A percentile compares a stretch with the other conserved stretches of the same genome.
phyloP scores from a whole-genome alignment of 2,797 vertebrate genomes.

The Eulemur coronatus region DNA sequence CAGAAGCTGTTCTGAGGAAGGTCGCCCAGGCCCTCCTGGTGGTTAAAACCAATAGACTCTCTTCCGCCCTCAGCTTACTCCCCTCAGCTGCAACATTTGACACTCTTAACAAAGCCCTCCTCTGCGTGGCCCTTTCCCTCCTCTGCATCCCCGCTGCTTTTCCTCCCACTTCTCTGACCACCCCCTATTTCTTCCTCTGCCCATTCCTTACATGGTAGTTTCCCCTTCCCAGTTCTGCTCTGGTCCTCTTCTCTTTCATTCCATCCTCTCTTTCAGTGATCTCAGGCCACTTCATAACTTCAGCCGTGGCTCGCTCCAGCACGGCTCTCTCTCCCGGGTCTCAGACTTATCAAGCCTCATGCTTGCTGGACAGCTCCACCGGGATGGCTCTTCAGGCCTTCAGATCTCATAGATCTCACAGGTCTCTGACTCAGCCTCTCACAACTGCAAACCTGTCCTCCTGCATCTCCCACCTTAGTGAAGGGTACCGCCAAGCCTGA shows the following conservation, averaged over 20 bases:
- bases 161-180: constrained; percentile 57
- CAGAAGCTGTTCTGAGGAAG: constrained; percentile 60
- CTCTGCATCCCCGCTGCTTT: constrained; percentile 42
- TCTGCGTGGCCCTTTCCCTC: constrained; percentile 35
- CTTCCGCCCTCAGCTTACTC: constrained; percentile 43
- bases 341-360: background rate
- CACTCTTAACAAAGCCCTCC: constrained; percentile 44
- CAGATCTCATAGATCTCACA: background rate
- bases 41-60: constrained; percentile 61
- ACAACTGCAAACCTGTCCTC: background rate
- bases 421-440: background rate
- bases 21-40: constrained; percentile 61
- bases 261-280: background rate
- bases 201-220: background rate
- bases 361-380: background rate
- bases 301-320: background rate
- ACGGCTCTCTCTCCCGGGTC: background rate
- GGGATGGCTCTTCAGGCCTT: background rate
- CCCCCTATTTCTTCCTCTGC: constrained; percentile 9
- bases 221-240: constrained; percentile 39
- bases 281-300: background rate
- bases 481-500: background rate
- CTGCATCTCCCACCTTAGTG: background rate
- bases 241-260: constrained; percentile 35
- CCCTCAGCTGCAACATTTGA: constrained; percentile 42